Evolutionary conservation across 2,797 vertebrate species (phyloP).

Genomic region (Zalophus californianus): DNA sequence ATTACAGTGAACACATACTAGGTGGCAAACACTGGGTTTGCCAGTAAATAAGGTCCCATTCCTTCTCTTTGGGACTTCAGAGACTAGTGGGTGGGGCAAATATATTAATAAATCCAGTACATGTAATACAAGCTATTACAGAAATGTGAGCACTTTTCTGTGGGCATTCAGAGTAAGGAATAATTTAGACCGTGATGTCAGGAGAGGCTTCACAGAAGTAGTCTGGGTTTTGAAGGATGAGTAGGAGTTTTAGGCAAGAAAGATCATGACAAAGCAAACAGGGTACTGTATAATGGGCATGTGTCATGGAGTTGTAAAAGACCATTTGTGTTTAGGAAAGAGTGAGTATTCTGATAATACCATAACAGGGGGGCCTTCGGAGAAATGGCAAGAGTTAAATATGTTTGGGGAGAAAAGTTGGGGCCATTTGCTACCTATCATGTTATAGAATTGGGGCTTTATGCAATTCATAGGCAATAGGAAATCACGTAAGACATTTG

Average conservation of each 20-base stretch:
- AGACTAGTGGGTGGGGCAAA: neutral
- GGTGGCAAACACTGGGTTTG: neutral
- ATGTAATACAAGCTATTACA: neutral
- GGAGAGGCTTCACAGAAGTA: neutral
- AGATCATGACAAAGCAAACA: neutral
- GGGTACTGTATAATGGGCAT: neutral
- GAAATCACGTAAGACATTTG: neutral
- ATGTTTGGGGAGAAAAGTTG: neutral
- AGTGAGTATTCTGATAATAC: neutral
- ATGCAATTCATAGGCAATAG: neutral
- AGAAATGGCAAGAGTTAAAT: neutral
- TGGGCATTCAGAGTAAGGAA: neutral
- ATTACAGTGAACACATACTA: neutral
- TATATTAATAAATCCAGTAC: neutral
- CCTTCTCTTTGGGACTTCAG: neutral
- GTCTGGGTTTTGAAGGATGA: neutral
- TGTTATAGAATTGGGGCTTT: neutral
- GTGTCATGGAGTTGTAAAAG: neutral
- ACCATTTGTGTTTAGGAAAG: neutral
- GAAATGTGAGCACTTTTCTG: neutral
- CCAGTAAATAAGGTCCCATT: neutral
- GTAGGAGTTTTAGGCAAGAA: neutral
- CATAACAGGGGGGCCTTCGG: neutral
- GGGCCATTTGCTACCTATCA: neutral
- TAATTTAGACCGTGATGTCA: neutral